Conservation (phyloP, 1,140 invertebrate genomes). For the Marisa cornuarietis region DNA sequence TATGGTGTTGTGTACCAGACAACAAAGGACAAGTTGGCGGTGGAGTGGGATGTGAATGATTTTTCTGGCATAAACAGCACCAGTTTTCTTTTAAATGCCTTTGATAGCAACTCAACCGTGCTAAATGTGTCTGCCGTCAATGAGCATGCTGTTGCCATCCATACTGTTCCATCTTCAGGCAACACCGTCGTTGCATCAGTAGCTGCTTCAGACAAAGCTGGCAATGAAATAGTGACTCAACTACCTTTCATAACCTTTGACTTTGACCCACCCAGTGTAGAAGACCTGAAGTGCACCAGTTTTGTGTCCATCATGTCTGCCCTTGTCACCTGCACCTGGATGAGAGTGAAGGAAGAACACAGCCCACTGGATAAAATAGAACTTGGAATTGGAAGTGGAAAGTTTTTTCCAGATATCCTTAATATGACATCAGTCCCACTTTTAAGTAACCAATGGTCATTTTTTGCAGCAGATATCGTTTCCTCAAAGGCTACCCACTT, state of each 20-base stretch:
- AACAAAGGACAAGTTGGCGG: background rate
- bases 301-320: constrained; percentile 7
- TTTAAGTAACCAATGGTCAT: background rate
- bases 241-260: constrained; percentile 4
- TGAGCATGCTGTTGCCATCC: background rate
- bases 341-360: background rate
- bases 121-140: background rate
- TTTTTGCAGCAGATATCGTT: background rate
- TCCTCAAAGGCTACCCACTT: constrained; percentile 14
- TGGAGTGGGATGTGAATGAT: constrained; percentile 2
- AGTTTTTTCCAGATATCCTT: background rate
- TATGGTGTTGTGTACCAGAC: constrained; percentile 12
- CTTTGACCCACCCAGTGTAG: background rate
- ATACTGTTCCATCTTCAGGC: background rate
- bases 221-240: background rate
- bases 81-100: background rate
- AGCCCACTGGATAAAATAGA: constrained; percentile 4
- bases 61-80: background rate
- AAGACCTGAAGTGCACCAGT: background rate
- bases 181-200: background rate
- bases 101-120: background rate
- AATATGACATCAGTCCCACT: constrained; percentile 13
- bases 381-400: constrained; percentile 5
- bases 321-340: constrained; percentile 8
- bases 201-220: constrained; percentile 1